These are phyloP conservation scores for Physella acuta DNA, from an alignment of 1,140 invertebrate genomes.

Conservation along the genomic window DNA sequence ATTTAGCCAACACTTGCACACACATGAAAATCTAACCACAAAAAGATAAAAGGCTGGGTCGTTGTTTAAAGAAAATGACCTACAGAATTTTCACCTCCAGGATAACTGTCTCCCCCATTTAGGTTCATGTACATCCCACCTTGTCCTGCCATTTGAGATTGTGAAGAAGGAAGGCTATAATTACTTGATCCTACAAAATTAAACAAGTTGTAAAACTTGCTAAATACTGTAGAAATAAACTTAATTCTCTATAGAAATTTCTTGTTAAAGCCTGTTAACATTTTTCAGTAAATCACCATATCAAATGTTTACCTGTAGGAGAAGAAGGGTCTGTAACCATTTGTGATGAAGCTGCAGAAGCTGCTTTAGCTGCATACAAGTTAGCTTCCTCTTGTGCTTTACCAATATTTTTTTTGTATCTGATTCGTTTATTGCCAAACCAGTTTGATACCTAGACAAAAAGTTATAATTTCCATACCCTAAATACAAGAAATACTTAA, in stretches of 20 bases:
- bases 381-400: slow-evolving; percentile 99
- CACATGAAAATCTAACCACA: not conserved
- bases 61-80: slow-evolving; percentile 34
- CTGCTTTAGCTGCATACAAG: slow-evolving; percentile 97
- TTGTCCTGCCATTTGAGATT: slow-evolving; percentile 78
- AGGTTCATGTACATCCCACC: slow-evolving; percentile 62
- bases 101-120: slow-evolving; percentile 61
- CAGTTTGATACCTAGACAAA: slow-evolving; percentile 69
- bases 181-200: slow-evolving; percentile 25
- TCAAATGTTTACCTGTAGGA: not conserved
- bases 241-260: too few relatives aligned
- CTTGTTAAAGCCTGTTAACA: too few relatives aligned
- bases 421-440: slow-evolving; percentile 99
- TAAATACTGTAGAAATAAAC: not conserved
- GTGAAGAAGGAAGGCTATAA: slow-evolving; percentile 28
- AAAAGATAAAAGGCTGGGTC: too few relatives aligned
- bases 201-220: not conserved
- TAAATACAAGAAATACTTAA: too few relatives aligned
- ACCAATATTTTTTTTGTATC: slow-evolving; percentile 99
- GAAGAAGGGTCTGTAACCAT: slow-evolving; percentile 30
- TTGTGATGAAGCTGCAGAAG: slow-evolving; percentile 64
- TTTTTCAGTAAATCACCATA: too few relatives aligned
- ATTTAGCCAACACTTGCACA: not conserved
- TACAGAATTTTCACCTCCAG: slow-evolving; percentile 56
- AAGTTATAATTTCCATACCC: not conserved